These are phyloP conservation scores for Portevinia maculata DNA, from an alignment of 2,888 invertebrate genomes.

Conservation along the genomic window DNA sequence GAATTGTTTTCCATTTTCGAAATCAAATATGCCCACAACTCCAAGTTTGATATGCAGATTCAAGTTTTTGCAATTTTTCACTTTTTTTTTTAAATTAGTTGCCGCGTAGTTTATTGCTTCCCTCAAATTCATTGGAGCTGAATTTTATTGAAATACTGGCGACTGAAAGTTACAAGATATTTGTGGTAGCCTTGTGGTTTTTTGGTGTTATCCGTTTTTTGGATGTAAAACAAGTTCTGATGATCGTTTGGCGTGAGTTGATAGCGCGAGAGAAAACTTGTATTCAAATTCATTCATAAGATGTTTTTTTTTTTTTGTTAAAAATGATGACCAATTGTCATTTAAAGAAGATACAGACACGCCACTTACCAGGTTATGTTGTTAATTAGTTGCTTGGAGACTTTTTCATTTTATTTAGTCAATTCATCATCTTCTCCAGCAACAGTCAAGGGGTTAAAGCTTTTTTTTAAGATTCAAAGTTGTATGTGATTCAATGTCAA, in stretches of 20 bases:
- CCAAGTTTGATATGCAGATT: neutral
- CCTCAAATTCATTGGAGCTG: neutral
- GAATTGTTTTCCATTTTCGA: conserved; percentile 36
- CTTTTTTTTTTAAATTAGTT: conserved; percentile 13
- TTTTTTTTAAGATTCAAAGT: conserved; percentile 14
- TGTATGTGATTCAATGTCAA: conserved; percentile 46
- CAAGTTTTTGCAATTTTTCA: neutral
- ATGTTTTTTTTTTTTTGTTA: neutral
- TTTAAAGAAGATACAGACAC: conserved; percentile 11
- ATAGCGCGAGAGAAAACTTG: neutral
- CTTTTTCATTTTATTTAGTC: neutral
- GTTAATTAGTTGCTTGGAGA: conserved; percentile 13
- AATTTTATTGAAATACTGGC: neutral
- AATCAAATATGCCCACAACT: conserved; percentile 17
- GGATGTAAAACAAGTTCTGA: conserved; percentile 22
- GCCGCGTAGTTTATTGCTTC: conserved; percentile 46
- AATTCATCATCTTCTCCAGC: conserved; percentile 24
- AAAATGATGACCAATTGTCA: conserved; percentile 33
- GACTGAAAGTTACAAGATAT: conserved; percentile 21
- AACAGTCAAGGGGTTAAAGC: conserved; percentile 7
- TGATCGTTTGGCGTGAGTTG: conserved; percentile 29
- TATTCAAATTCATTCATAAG: conserved; percentile 44
- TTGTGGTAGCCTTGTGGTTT: conserved; percentile 34
- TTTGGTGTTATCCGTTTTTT: conserved; percentile 16
- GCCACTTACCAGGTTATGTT: conserved; percentile 6